A percentile compares a stretch with the other conserved stretches of the same genome.
Conservation (phyloP, 2,113 vertebrate genomes). For the Cacatua alba region DNA sequence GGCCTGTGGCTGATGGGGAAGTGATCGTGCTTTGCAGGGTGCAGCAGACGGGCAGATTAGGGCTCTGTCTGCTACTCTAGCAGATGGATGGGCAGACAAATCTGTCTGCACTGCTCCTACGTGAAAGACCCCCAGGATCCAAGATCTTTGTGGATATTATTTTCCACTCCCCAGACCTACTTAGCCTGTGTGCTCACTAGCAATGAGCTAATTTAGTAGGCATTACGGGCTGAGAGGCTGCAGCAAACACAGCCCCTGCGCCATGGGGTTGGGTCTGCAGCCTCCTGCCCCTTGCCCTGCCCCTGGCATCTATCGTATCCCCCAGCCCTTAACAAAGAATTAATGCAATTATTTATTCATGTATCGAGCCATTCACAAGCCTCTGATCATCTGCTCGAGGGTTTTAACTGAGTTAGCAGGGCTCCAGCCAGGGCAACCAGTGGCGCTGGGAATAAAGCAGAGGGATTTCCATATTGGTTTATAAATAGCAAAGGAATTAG, state of each 20-base stretch:
- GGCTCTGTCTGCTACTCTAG: neutral
- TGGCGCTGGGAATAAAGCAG: neutral
- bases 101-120: neutral
- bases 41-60: neutral
- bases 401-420: neutral
- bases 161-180: slow-evolving; percentile 41
- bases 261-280: neutral
- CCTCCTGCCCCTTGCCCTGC: neutral
- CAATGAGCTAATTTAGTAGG: neutral
- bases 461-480: slow-evolving; percentile 44
- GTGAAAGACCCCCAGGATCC: neutral
- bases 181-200: neutral
- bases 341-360: neutral
- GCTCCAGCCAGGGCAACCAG: slow-evolving; percentile 2
- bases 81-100: slow-evolving; percentile 52
- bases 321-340: neutral
- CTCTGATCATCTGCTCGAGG: neutral
- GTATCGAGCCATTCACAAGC: neutral
- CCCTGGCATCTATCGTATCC: accelerated
- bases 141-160: neutral
- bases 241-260: neutral
- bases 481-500: slow-evolving; percentile 57
- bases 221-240: neutral
- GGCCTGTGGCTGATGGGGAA: neutral
- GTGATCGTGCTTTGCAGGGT: neutral